These are phyloP conservation scores for Sphenodon punctatus DNA, from an alignment of 2,797 vertebrate species.

Conservation along the genomic window DNA sequence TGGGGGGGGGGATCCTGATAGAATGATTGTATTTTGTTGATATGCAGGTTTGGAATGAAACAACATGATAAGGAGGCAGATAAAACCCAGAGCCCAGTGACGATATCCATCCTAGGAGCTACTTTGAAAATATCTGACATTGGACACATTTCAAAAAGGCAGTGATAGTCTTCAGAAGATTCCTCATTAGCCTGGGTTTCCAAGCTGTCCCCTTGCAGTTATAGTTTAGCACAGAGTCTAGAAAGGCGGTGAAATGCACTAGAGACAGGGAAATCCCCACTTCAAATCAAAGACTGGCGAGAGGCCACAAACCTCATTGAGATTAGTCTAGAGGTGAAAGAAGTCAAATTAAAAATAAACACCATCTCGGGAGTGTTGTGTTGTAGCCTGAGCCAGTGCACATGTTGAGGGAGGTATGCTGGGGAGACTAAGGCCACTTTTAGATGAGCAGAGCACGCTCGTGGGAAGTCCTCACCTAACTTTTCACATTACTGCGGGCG, in stretches of 20 bases:
- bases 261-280: slow-evolving; percentile 35
- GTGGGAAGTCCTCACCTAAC: too few relatives aligned
- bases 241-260: neutral
- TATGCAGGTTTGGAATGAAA: neutral
- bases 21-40: neutral
- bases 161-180: neutral
- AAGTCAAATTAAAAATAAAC: slow-evolving; percentile 31
- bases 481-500: too few relatives aligned
- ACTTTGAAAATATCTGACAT: neutral
- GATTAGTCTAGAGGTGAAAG: slow-evolving; percentile 29
- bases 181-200: neutral
- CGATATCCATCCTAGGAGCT: fast-evolving
- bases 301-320: neutral
- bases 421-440: slow-evolving; percentile 17
- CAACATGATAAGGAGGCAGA: neutral
- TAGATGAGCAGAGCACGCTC: too few relatives aligned
- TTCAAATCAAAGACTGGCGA: slow-evolving; percentile 22
- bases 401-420: neutral
- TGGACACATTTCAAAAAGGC: neutral
- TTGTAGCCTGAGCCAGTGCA: neutral
- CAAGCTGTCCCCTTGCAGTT: slow-evolving; percentile 21
- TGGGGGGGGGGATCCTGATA: too few relatives aligned
- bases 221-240: neutral
- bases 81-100: neutral
- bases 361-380: fast-evolving